Conservation (phyloP, 92 coral and sea anemone species). For the Epizoanthus stellaris region DNA sequence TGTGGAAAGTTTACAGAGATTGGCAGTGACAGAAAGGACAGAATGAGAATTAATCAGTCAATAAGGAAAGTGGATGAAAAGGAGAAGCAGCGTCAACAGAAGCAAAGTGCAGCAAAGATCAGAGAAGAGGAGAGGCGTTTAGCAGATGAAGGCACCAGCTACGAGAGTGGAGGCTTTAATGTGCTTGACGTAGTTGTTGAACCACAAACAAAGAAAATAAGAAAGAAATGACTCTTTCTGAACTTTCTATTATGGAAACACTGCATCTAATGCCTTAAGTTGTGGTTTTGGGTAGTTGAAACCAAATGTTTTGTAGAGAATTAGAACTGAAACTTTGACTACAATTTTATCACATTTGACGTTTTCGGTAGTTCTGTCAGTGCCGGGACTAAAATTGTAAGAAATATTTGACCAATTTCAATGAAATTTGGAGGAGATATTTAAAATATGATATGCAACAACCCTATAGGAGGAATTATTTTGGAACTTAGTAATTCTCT, state of each 20-base stretch:
- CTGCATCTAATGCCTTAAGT: neutral
- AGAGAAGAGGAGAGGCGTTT: conserved; percentile 19
- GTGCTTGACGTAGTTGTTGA: neutral
- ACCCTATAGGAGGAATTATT: too few species aligned
- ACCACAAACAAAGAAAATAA: conserved; percentile 3
- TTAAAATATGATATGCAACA: too few species aligned
- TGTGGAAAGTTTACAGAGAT: neutral
- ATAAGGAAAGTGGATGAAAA: conserved; percentile 1
- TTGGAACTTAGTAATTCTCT: too few species aligned
- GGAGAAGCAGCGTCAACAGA: conserved; percentile 3
- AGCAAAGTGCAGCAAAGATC: neutral
- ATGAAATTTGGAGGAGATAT: too few species aligned
- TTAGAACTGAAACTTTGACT: conserved; percentile 7
- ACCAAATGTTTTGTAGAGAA: neutral
- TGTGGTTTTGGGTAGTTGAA: too few species aligned
- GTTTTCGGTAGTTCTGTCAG: neutral
- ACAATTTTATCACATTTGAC: neutral
- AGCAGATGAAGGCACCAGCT: neutral
- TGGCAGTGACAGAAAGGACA: conserved; percentile 14
- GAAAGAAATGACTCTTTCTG: conserved; percentile 5
- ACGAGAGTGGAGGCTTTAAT: conserved; percentile 2
- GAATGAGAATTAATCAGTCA: neutral
- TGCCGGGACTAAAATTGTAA: neutral
- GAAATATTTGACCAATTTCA: too few species aligned
- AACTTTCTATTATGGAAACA: too few species aligned